Evolutionary conservation across 1,140 invertebrate species (phyloP).

Genomic region (Drosophila melanica): DNA sequence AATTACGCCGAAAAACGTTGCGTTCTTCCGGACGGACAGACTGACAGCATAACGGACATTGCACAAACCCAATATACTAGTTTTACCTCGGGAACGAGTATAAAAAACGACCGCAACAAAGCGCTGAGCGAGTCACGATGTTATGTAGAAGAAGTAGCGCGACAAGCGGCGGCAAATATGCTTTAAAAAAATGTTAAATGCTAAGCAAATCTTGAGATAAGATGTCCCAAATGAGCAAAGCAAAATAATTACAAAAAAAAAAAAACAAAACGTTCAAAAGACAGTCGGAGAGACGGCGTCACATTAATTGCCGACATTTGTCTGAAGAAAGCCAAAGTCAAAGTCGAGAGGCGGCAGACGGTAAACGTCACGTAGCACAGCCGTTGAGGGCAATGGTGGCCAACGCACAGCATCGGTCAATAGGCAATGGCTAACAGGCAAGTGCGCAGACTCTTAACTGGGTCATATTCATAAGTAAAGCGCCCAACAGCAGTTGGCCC

Average conservation of each 20-base stretch:
- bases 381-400: conserved; percentile 38
- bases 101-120: conserved; percentile 21
- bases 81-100: too few species aligned
- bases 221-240: conserved; percentile 68
- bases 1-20: too few species aligned
- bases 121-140: conserved; percentile 35
- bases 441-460: conserved; percentile 57
- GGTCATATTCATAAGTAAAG: conserved; percentile 83
- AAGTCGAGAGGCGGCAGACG: conserved; percentile 33
- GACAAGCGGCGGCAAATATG: conserved; percentile 23
- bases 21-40: too few species aligned
- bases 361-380: conserved; percentile 46
- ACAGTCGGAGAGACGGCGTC: conserved; percentile 53
- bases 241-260: conserved; percentile 4
- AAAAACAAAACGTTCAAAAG: conserved; percentile 51
- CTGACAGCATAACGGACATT: too few species aligned
- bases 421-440: conserved; percentile 18
- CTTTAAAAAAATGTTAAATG: conserved; percentile 47
- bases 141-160: conserved; percentile 19
- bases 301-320: conserved; percentile 75
- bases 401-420: conserved; percentile 46
- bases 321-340: conserved; percentile 58
- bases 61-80: too few species aligned
- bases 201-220: conserved; percentile 61
- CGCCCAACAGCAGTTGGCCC: conserved; percentile 41